Conservation (phyloP, 2,797 vertebrate species). For the Aulostomus chinensis region DNA sequence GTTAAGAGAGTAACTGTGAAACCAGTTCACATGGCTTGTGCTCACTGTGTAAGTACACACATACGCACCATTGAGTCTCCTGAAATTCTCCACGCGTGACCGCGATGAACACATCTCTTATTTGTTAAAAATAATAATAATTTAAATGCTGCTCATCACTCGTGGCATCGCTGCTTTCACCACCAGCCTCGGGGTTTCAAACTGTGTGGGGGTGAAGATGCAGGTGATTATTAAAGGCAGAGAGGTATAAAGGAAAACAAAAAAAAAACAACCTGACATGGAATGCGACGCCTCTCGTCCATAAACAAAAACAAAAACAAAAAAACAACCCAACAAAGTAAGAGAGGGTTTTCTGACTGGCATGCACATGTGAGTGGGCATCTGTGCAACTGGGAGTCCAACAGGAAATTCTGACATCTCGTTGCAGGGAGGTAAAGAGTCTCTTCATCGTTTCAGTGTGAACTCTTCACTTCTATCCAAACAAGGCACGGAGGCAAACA, state of each 20-base stretch:
- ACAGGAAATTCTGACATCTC: slow-evolving; percentile 32
- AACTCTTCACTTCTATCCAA: slow-evolving; percentile 30
- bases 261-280: slow-evolving; percentile 20
- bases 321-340: no score
- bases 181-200: slow-evolving; percentile 20
- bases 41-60: slow-evolving; percentile 19
- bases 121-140: slow-evolving; percentile 20
- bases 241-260: slow-evolving; percentile 31
- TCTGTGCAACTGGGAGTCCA: slow-evolving; percentile 30
- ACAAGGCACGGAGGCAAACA: slow-evolving; percentile 65
- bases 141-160: slow-evolving; percentile 7
- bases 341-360: slow-evolving; percentile 33
- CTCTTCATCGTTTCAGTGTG: slow-evolving; percentile 16
- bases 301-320: slow-evolving; percentile 21
- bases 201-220: slow-evolving; percentile 28
- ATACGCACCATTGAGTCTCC: slow-evolving; percentile 19
- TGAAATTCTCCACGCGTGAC: slow-evolving; percentile 9
- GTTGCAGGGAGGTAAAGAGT: slow-evolving; percentile 23
- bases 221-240: slow-evolving; percentile 51
- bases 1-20: slow-evolving; percentile 34
- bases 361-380: slow-evolving; percentile 33
- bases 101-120: slow-evolving; percentile 29
- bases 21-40: slow-evolving; percentile 31
- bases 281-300: slow-evolving; percentile 49
- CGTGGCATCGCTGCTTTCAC: slow-evolving; percentile 30